Percentiles rank a stretch among this genome's conserved stretches.
Conservation (phyloP, 2,888 invertebrate species). For the Hemistola chrysoprasaria region DNA sequence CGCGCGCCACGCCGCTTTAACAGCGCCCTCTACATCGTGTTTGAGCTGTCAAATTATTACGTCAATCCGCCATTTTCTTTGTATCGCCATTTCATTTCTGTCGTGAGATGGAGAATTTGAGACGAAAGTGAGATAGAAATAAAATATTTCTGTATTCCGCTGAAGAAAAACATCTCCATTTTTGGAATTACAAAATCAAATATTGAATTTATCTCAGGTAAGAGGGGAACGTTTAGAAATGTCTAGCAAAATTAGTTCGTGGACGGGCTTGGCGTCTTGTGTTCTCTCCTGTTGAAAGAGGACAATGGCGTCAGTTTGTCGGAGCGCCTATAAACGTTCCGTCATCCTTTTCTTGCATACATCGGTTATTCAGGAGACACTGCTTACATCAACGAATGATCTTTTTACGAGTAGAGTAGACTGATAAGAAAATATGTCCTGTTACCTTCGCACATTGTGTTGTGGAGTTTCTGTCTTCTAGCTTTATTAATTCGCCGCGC, state of each 20-base stretch:
- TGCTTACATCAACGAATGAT: conserved; percentile 74
- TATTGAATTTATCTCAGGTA: conserved; percentile 30
- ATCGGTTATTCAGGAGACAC: conserved; percentile 77
- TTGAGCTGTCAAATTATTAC: conserved; percentile 1
- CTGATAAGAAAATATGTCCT: conserved; percentile 76
- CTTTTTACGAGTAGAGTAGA: conserved; percentile 77
- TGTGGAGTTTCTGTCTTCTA: conserved; percentile 68
- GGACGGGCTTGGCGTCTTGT: conserved; percentile 35
- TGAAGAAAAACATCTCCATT: conserved; percentile 15
- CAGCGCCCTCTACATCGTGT: too few species aligned
- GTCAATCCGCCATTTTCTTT: conserved; percentile 69
- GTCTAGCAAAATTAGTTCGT: conserved; percentile 1
- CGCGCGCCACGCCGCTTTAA: too few species aligned
- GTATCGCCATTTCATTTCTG: conserved; percentile 82
- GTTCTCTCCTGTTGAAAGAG: conserved; percentile 43
- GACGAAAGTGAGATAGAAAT: conserved; percentile 80
- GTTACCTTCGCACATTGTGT: conserved; percentile 78
- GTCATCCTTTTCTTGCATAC: conserved; percentile 82
- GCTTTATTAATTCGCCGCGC: conserved; percentile 67
- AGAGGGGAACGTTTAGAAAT: conserved; percentile 14
- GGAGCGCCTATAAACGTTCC: conserved; percentile 73
- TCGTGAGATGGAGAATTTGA: conserved; percentile 76
- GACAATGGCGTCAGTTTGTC: conserved; percentile 77
- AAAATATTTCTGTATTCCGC: conserved; percentile 51
- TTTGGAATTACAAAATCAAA: conserved; percentile 10